A percentile compares a stretch with the other conserved stretches of the same genome.
Evolutionary conservation across 2,113 vertebrate species (phyloP).

Genomic region (Rhynchomys soricoides): DNA sequence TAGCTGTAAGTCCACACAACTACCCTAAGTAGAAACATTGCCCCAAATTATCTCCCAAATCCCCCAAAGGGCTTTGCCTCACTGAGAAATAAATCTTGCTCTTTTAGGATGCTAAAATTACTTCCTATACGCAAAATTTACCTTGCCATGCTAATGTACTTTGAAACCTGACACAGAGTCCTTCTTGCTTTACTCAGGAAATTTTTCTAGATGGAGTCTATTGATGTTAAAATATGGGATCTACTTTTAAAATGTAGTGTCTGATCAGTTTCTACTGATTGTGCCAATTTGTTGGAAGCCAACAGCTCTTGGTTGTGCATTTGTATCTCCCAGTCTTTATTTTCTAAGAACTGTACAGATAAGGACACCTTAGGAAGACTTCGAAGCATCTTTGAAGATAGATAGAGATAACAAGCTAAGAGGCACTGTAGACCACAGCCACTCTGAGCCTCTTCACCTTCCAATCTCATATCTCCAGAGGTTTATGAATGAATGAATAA

Average conservation of each 20-base stretch:
- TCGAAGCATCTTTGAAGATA: too few relatives aligned
- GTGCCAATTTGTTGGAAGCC: not conserved
- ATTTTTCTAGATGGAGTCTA: not conserved
- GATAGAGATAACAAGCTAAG: conserved; percentile 12
- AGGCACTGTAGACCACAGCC: not conserved
- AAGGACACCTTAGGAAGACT: not conserved
- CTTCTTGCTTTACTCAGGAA: not conserved
- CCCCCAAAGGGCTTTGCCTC: not conserved
- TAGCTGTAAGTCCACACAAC: not conserved
- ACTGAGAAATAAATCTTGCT: not conserved
- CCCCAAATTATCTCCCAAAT: not conserved
- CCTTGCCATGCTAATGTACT: not conserved
- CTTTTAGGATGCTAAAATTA: not conserved
- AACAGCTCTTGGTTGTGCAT: not conserved
- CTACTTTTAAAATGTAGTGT: not conserved
- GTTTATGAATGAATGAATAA: conserved; percentile 70
- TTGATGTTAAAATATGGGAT: not conserved
- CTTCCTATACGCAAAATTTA: not conserved
- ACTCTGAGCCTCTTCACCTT: conserved; percentile 69
- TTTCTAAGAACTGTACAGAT: not conserved
- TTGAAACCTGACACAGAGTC: not conserved
- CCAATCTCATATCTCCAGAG: conserved; percentile 50
- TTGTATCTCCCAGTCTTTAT: not conserved
- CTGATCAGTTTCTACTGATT: not conserved
- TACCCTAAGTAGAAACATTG: not conserved